Conservation (phyloP, 2,797 vertebrate species). For the Neosalanx taihuensis region DNA sequence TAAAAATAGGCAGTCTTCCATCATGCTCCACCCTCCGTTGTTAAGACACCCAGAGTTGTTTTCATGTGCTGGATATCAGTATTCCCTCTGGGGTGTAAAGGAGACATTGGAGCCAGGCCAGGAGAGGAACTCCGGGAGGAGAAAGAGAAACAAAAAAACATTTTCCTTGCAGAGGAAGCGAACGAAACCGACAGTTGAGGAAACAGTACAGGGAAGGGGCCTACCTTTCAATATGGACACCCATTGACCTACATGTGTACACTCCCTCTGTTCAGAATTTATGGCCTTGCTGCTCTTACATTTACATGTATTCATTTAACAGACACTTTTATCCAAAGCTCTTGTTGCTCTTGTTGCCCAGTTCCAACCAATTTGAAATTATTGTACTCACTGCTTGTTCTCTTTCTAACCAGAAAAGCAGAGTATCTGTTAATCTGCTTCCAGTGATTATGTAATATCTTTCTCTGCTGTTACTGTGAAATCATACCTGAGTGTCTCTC, state of each 20-base stretch:
- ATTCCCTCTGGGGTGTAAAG: neutral
- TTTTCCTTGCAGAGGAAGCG: neutral
- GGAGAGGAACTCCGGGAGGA: neutral
- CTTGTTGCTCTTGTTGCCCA: too few relatives aligned
- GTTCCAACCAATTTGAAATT: too few relatives aligned
- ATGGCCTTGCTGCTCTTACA: neutral
- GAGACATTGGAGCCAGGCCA: neutral
- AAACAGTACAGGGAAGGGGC: too few relatives aligned
- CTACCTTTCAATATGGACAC: neutral
- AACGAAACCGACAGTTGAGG: neutral
- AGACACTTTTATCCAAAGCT: too few relatives aligned
- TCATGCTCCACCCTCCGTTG: constrained; percentile 1
- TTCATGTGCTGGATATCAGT: neutral
- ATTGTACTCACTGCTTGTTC: neutral
- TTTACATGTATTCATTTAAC: too few relatives aligned
- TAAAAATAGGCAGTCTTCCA: neutral
- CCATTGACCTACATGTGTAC: constrained; percentile 4
- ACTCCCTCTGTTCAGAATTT: neutral
- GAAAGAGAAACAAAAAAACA: neutral
- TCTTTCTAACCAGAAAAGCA: neutral
- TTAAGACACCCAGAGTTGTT: neutral
- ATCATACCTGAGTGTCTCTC: neutral
- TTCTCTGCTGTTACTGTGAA: neutral
- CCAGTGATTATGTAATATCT: neutral
- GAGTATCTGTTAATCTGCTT: neutral